These are phyloP conservation scores for Denticeps clupeoides DNA, from an alignment of 2,797 vertebrate species.

Conservation along the genomic window DNA sequence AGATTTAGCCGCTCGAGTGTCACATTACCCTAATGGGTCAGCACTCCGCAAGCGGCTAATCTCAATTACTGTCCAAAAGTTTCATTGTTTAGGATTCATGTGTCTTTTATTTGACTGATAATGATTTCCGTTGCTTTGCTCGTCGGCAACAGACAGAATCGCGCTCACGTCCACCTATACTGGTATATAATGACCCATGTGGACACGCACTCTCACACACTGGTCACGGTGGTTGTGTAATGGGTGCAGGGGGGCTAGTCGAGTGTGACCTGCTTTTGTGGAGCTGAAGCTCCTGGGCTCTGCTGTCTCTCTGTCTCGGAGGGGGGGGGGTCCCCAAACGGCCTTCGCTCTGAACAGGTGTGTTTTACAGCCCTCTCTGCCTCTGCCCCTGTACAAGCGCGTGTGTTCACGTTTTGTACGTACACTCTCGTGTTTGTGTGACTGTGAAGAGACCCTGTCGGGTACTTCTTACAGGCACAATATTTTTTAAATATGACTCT, in stretches of 20 bases:
- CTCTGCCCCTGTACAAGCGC: not conserved
- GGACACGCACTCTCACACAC: constrained; percentile 1
- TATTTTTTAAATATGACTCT: not conserved
- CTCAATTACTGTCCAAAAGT: constrained; percentile 20
- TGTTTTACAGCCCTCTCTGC: constrained; percentile 9
- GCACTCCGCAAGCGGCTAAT: constrained; percentile 12
- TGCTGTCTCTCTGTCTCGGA: not conserved
- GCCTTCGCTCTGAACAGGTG: constrained; percentile 47
- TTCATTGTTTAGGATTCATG: constrained; percentile 20
- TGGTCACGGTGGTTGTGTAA: constrained; percentile 5
- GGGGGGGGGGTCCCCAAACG: constrained; percentile 29
- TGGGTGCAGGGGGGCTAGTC: not conserved
- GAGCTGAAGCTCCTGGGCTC: constrained; percentile 35
- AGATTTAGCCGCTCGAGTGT: constrained; percentile 1
- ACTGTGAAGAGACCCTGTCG: not conserved
- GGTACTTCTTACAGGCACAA: not conserved
- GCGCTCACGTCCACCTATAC: not conserved
- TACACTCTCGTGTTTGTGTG: not conserved
- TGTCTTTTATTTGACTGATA: constrained; percentile 22
- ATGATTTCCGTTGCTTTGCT: too few relatives aligned
- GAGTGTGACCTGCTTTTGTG: constrained; percentile 28
- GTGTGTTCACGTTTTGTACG: not conserved
- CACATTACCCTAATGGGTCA: not conserved
- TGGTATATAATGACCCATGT: constrained; percentile 1
- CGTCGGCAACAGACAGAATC: constrained; percentile 3